These are phyloP conservation scores for Megaceryle alcyon DNA, from an alignment of 2,797 vertebrate species.

Conservation along the genomic window DNA sequence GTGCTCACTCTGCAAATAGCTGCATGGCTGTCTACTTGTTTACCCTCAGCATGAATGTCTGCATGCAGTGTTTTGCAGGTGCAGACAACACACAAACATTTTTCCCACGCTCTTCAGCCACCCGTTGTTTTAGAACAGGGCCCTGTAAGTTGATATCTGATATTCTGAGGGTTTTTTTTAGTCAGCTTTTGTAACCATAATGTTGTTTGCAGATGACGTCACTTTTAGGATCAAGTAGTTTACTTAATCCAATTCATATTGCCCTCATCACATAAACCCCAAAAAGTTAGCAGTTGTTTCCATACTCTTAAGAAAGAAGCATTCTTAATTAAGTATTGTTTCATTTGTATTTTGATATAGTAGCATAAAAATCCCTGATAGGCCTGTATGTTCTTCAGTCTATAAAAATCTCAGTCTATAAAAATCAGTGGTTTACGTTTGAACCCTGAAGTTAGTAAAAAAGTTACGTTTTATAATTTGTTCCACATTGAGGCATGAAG, in stretches of 20 bases:
- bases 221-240: not conserved
- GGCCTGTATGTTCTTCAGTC: not conserved
- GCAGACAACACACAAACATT: not conserved
- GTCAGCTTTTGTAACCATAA: not conserved
- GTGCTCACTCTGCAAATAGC: not conserved
- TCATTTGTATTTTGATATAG: not conserved
- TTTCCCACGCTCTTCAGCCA: slow-evolving; percentile 33
- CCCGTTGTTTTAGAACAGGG: not conserved
- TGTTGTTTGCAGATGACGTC: not conserved
- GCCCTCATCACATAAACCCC: not conserved
- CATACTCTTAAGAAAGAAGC: not conserved
- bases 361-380: not conserved
- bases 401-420: not conserved
- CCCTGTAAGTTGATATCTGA: not conserved
- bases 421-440: not conserved
- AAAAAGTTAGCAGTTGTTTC: not conserved
- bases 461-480: not conserved
- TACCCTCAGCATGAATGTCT: not conserved
- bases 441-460: not conserved
- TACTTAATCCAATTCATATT: not conserved
- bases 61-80: slow-evolving; percentile 31
- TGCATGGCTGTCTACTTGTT: not conserved
- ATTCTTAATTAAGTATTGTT: not conserved
- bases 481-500: not conserved
- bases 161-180: not conserved